Evolutionary conservation across 1,140 invertebrate species (phyloP).

Genomic region (Belonocnema kinseyi): DNA sequence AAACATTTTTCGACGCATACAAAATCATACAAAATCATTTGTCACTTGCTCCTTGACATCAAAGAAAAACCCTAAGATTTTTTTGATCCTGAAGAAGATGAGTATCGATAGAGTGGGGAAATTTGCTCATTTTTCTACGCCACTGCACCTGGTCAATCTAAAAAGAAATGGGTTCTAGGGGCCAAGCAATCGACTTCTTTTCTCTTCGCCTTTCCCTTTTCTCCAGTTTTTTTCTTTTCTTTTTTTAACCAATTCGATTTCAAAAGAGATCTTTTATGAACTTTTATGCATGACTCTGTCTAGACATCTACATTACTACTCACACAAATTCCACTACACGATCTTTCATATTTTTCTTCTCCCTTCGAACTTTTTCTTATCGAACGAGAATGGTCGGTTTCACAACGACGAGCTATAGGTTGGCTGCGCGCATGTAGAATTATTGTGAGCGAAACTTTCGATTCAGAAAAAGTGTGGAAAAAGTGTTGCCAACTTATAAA

Average conservation of each 20-base stretch:
- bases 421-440: too few relatives aligned
- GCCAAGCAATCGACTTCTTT: slow-evolving; percentile 16
- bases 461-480: too few relatives aligned
- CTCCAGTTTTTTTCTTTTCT: neutral
- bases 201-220: neutral
- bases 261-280: slow-evolving; percentile 13
- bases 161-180: slow-evolving; percentile 5
- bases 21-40: too few relatives aligned
- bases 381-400: too few relatives aligned
- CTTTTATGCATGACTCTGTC: slow-evolving; percentile 22
- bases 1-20: too few relatives aligned
- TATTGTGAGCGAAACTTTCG: too few relatives aligned
- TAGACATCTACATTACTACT: neutral
- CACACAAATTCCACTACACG: neutral
- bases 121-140: slow-evolving; percentile 15
- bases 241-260: slow-evolving; percentile 10
- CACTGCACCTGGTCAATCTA: slow-evolving; percentile 25
- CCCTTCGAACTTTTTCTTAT: too few relatives aligned
- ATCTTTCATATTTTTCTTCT: slow-evolving; percentile 14
- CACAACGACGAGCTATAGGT: too few relatives aligned
- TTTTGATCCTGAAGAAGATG: neutral
- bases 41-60: too few relatives aligned
- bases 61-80: too few relatives aligned
- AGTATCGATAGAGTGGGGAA: neutral
- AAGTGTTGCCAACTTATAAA: too few relatives aligned